Evolutionary conservation across 2,888 invertebrate species (phyloP), one percentile per base, ranked within the genome.

Genomic region (Epistrophe eligans): DNA sequence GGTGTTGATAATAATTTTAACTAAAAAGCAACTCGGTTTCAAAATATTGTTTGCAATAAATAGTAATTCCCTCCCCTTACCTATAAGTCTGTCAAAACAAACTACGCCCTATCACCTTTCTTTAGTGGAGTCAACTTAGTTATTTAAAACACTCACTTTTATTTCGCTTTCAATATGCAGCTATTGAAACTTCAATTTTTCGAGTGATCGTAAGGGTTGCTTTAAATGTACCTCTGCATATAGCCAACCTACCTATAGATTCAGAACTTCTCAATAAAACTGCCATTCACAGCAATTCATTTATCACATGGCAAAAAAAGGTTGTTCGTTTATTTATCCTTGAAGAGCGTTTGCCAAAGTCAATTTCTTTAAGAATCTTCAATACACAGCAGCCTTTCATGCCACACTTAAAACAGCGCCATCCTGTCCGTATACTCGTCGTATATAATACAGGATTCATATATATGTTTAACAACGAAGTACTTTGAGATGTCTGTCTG

Each of bases 401-500:
- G 38, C 62, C n/a, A 58, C 62, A 64, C 45, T 55, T 28, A 55
- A 71, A 52, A 70, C 58, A 70, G 13, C 50, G 35, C 38, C 57
- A 50, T 55, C 2, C 40, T 55, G 32, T 9, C 28, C 24, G 24
- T 15, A 24, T 4, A n/a, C n/a, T n/a, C n/a, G n/a, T n/a, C n/a
- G n/a, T n/a, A 10, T 52, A 38, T 19, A 32, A 28, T 9, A 28
- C 24, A 58, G 28, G 15, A 52, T 67, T 32, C 45, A 45, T 40
- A 35, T 40, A n/a, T n/a, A n/a, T n/a, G n/a, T n/a, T n/a, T n/a
- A 62, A 64, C 19, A 72, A 40, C 45, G 52, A 70, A 74, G 73
- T 62, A 62, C 79, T 62, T 84, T 32, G 62, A 84, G 79, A 58
- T 74, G 55, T 62, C 79, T 74, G 84, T 70, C 74, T 79, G 60